Evolutionary conservation across 2,113 vertebrate species (phyloP).

Genomic region (mouse (Mus musculus)): GRCm39 chr12:105590001-105590500

Average conservation of each 20-base stretch:
- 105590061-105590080: background rate
- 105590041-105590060: background rate
- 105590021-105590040: background rate
- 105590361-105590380: background rate
- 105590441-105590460: constrained; percentile 32
- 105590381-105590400: background rate
- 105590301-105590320: constrained; percentile 48
- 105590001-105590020: background rate
- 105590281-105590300: constrained; percentile 36
- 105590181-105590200: constrained; percentile 98
- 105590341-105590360: background rate
- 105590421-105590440: constrained; percentile 4
- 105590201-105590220: constrained; percentile 98
- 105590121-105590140: background rate
- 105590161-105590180: constrained; percentile 89
- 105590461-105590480: background rate
- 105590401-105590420: background rate
- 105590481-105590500: background rate
- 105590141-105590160: background rate
- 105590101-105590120: background rate
- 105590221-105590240: constrained; percentile 97
- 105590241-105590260: constrained; percentile 87
- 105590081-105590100: background rate
- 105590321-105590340: background rate
- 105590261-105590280: constrained; percentile 22